These are phyloP conservation scores for Ctenomys sociabilis DNA, from an alignment of 2,113 vertebrate genomes.

Conservation along the genomic window DNA sequence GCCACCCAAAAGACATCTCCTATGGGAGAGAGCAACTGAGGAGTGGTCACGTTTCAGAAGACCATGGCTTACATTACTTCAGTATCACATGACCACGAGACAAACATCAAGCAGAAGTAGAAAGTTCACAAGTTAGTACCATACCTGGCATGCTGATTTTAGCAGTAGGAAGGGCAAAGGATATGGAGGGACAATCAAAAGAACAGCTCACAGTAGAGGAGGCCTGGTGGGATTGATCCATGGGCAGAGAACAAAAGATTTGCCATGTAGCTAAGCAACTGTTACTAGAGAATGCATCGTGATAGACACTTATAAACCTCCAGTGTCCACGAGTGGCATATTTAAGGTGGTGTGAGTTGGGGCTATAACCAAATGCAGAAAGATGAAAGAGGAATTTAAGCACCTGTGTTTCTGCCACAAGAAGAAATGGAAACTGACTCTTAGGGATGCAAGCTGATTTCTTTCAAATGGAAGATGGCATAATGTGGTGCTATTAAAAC, in stretches of 20 bases:
- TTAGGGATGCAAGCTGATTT: constrained; percentile 41
- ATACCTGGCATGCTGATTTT: constrained; percentile 48
- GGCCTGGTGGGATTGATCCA: constrained; percentile 63
- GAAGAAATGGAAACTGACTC: constrained; percentile 21
- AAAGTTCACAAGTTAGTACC: constrained; percentile 40
- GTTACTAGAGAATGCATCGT: constrained; percentile 10
- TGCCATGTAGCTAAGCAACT: constrained; percentile 67
- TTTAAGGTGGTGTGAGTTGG: not conserved
- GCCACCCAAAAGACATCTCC: not conserved
- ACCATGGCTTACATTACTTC: not conserved
- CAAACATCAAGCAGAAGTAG: not conserved
- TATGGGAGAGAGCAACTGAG: not conserved
- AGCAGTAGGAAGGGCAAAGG: constrained; percentile 47
- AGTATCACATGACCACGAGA: constrained; percentile 43
- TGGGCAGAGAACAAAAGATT: constrained; percentile 70
- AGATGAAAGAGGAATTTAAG: constrained; percentile 64
- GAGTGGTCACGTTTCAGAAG: not conserved
- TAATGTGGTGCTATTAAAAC: constrained; percentile 11
- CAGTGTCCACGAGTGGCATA: constrained; percentile 3
- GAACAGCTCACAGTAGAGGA: constrained; percentile 19
- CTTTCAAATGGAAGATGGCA: constrained; percentile 40
- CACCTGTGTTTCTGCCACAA: not conserved
- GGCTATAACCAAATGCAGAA: constrained; percentile 1
- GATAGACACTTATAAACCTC: constrained; percentile 59
- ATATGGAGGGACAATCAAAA: constrained; percentile 56